These are phyloP conservation scores for Pseudochaenichthys georgianus DNA, from an alignment of 2,797 vertebrate genomes.

Conservation along the genomic window DNA sequence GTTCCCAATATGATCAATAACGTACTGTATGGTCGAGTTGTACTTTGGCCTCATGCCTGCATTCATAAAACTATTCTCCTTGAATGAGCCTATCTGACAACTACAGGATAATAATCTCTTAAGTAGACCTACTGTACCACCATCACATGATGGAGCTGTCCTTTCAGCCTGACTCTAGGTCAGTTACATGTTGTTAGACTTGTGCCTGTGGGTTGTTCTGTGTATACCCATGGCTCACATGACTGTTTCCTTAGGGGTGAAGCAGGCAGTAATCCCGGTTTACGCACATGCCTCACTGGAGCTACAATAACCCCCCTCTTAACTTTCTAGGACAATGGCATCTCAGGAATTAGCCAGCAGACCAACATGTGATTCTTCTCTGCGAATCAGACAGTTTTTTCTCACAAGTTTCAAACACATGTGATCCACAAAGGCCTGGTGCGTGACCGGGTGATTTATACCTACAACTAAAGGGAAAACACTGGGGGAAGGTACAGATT, in stretches of 20 bases:
- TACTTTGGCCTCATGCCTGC: constrained; percentile 45
- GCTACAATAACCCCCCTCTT: constrained; percentile 60
- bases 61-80: constrained; percentile 43
- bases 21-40: constrained; percentile 11
- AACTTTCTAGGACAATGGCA: constrained; percentile 75
- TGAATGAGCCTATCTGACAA: constrained; percentile 62
- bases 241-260: constrained; percentile 63
- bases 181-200: constrained; percentile 32
- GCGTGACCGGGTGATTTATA: constrained; percentile 8
- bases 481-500: background rate
- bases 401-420: constrained; percentile 68
- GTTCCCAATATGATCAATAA: background rate
- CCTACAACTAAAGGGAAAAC: constrained; percentile 15
- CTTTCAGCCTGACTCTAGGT: constrained; percentile 30
- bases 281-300: constrained; percentile 51
- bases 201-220: constrained; percentile 32
- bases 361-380: constrained; percentile 83
- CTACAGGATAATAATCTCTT: constrained; percentile 79
- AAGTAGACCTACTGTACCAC: constrained; percentile 43
- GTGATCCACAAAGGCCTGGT: constrained; percentile 45
- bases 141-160: constrained; percentile 71
- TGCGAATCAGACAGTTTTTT: constrained; percentile 59
- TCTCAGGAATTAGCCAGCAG: constrained; percentile 82
- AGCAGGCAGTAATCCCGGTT: constrained; percentile 59
- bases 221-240: constrained; percentile 63